Evolutionary conservation across 2,888 invertebrate genomes (phyloP), one percentile per base, ranked within the genome.

Genomic region (Cheilosia scutellata): DNA sequence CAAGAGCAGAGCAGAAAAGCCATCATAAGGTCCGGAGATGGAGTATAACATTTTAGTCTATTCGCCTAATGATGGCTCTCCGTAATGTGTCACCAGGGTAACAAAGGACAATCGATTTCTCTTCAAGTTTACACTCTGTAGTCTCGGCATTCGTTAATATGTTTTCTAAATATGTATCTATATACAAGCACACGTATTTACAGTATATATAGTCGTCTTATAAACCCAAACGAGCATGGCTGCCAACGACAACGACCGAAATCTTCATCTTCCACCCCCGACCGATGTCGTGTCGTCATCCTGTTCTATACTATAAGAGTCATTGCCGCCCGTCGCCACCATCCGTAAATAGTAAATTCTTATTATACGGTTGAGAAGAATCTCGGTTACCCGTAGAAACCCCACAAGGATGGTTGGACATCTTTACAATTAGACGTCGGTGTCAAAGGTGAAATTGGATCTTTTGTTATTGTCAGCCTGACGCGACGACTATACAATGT

Each of bases 381-480:
- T 86, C 86, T 86, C 86, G 86, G 86, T 86, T 86, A 86, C 86
- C 86, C 86, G 62, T 86, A 86, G 86, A 86, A 76, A 86, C 86
- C 72, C 80, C 80, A 74, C 80, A 80, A 82, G 86, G 72, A 71
- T 86, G 86, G 82, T 80, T 80, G 86, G 82, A 82, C 86, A 86
- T 86, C 86, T 76, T 86, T 77, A 77, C 80, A 86, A 86, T 86
- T 86, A 86, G 86, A 82, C 72, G 86, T 77, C 82, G 80, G 76
- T 86, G 86, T 86, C 86, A 86, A 86, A 86, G 86, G 86, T 86
- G 80, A 86, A 86, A 86, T 86, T 86, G 86, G 86, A 86, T 86
- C 86, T 86, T 80, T 86, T 86, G 86, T 86, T 86, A 86, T 82
- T 82, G 86, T 82, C 80, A 82, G 72, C 25, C 60, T n/a, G 42